phyloP scores from a whole-genome alignment of 2,113 vertebrate genomes.

The Cheirogaleus medius region DNA sequence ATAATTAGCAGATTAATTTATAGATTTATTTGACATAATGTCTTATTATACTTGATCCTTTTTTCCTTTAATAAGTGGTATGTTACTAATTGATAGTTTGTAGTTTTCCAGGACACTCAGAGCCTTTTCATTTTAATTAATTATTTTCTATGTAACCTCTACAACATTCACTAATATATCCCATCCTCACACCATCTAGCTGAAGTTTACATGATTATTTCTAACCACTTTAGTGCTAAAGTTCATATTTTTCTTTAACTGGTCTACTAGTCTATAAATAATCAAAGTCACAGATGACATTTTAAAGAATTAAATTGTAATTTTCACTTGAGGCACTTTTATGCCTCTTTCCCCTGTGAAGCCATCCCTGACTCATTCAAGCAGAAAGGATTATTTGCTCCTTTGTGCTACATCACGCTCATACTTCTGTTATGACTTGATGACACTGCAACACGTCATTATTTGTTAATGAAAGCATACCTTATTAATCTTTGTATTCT shows the following conservation, averaged over 20 bases:
- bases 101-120: background rate
- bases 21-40: background rate
- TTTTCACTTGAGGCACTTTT: background rate
- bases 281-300: background rate
- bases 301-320: background rate
- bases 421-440: background rate
- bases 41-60: background rate
- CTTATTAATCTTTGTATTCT: background rate
- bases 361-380: background rate
- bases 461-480: background rate
- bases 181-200: background rate
- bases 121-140: constrained; percentile 25
- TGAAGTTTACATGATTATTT: constrained; percentile 13
- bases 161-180: constrained; percentile 1
- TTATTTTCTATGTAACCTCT: background rate
- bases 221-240: background rate
- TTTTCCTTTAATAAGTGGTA: background rate
- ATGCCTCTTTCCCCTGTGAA: background rate
- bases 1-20: constrained; percentile 32
- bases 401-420: background rate
- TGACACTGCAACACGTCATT: background rate
- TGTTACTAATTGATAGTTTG: background rate
- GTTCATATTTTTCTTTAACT: constrained; percentile 21
- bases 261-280: background rate
- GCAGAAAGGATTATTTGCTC: background rate